Conservation (phyloP, 2,888 invertebrate genomes). For the Cataglyphis altisquamis region DNA sequence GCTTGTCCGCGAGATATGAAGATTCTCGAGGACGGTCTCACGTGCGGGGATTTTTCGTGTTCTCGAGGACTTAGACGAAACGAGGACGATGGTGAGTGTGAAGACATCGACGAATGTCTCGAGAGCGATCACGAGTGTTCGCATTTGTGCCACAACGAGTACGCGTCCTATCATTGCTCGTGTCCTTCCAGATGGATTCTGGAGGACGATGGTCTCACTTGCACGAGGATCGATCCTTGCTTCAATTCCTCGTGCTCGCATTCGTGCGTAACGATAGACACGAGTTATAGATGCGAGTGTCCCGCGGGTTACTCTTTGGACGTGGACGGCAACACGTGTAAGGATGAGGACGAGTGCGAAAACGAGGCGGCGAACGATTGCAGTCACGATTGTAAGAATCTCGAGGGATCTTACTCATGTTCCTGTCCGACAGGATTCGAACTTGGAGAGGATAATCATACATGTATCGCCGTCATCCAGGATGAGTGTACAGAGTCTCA, state of each 20-base stretch:
- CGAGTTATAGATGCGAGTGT: constrained; percentile 85
- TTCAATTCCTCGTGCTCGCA: constrained; percentile 81
- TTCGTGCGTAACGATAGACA: constrained; percentile 74
- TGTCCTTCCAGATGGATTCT: constrained; percentile 87
- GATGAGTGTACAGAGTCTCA: constrained; percentile 83
- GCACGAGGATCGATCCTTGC: constrained; percentile 72
- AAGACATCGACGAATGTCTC: constrained; percentile 84
- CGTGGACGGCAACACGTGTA: constrained; percentile 76
- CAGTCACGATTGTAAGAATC: constrained; percentile 78
- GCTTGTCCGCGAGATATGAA: constrained; percentile 77
- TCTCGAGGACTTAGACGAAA: constrained; percentile 70
- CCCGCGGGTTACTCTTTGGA: constrained; percentile 86
- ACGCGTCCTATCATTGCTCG: constrained; percentile 89
- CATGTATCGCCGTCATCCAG: constrained; percentile 83
- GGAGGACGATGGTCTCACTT: constrained; percentile 81
- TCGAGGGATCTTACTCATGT: constrained; percentile 85
- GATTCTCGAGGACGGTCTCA: constrained; percentile 84
- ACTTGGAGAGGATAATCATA: constrained; percentile 78
- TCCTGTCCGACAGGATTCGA: constrained; percentile 85
- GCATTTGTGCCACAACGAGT: constrained; percentile 87
- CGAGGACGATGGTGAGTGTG: constrained; percentile 74
- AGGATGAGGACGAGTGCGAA: constrained; percentile 85
- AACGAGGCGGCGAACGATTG: constrained; percentile 73
- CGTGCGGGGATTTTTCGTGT: constrained; percentile 80
- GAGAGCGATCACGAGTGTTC: constrained; percentile 86